Evolutionary conservation across 2,888 invertebrate species (phyloP), one percentile per base, ranked within the genome.

Genomic region (Gnatocerus cornutus): DNA sequence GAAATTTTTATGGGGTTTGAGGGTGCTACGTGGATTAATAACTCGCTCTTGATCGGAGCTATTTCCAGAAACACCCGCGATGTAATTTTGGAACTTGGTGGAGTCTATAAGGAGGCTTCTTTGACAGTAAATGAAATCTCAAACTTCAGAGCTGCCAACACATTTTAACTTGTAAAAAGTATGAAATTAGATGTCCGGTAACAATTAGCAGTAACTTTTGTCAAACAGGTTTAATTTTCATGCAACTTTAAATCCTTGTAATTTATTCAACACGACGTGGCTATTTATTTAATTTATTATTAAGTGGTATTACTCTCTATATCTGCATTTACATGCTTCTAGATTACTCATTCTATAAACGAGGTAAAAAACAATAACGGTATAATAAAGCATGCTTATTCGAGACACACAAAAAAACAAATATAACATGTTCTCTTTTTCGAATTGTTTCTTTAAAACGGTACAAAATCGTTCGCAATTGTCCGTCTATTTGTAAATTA

Each of bases 401-500:
- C 21, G 10, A 52, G 3, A 41, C n/a, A 29, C 29, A 33, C 33
- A 56, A 41, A 59, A 45, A 46, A 46, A 29, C 59, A 45, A 59
- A 59, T 30, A 46, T 45, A 59, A 59, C 45, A 46, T 41, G 39
- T 46, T 65, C 41, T 56, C 21, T 30, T 67, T 58, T 66, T 62
- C 21, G 27, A 33, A 56, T 63, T 68, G 63, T 55, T 68, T 61
- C 53, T 63, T 63, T 50, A 71, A 63, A 69, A 69, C 65, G 64
- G 63, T 46, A 64, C 58, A 63, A 62, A 53, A 66, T 66, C 58
- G 63, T 62, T 67, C 70, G 73, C 75, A 71, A 75, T 75, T 71
- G 73, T 73, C 71, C 61, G 63, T 62, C 63, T 67, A 68, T 73
- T 71, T 67, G 75, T 75, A 74, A 75, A 74, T 75, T 74, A 75